A percentile compares a stretch with the other conserved stretches of the same genome.
These are phyloP conservation scores for Apeltes quadracus DNA, from an alignment of 2,113 vertebrate species.

Conservation along the genomic window DNA sequence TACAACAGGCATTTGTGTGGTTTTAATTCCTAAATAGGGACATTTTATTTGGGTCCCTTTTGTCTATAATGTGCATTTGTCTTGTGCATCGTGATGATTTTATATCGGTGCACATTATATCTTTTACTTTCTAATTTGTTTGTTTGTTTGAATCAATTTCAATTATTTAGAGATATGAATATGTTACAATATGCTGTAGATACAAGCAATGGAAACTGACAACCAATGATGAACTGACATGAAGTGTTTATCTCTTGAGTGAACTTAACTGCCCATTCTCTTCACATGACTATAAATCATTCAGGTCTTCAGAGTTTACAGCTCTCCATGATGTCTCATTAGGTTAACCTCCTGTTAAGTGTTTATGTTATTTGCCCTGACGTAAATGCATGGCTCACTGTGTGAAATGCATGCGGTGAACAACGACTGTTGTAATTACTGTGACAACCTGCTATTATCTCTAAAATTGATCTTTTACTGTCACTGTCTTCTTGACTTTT, in stretches of 20 bases:
- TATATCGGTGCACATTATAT: background rate
- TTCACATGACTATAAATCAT: constrained; percentile 59
- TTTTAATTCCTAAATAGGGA: constrained; percentile 44
- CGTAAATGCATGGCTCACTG: constrained; percentile 44
- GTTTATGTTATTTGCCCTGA: constrained; percentile 49
- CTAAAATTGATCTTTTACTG: background rate
- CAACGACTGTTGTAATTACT: constrained; percentile 42
- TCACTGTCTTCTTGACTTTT: background rate
- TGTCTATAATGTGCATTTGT: background rate
- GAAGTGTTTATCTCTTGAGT: background rate
- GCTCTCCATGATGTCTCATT: constrained; percentile 59
- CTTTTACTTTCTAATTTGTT: background rate
- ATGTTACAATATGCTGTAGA: background rate
- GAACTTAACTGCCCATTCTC: constrained; percentile 19
- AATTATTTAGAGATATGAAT: background rate
- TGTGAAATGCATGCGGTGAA: constrained; percentile 45
- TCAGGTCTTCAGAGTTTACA: constrained; percentile 50
- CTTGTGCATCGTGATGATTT: background rate
- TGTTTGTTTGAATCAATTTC: background rate
- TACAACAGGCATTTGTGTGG: constrained; percentile 32
- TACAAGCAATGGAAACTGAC: background rate
- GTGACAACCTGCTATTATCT: constrained; percentile 28
- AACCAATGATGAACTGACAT: constrained; percentile 4
- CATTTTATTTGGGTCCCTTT: constrained; percentile 13
- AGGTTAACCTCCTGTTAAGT: constrained; percentile 52